A percentile compares a stretch with the other conserved stretches of the same genome.
These are phyloP conservation scores for Elgaria multicarinata DNA, from an alignment of 2,113 vertebrate genomes.

Conservation along the genomic window DNA sequence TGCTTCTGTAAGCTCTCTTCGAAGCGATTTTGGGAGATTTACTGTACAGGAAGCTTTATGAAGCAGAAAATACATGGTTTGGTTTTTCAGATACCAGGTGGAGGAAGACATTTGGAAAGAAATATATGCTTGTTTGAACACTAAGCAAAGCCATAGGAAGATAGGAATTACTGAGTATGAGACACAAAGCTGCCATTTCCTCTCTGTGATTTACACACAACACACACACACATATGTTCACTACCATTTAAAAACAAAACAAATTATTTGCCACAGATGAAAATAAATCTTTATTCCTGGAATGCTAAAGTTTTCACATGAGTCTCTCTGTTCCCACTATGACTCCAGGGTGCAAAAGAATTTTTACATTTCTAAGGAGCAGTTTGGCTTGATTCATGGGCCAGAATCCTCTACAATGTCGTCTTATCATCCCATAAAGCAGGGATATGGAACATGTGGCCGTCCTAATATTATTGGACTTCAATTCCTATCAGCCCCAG, in stretches of 20 bases:
- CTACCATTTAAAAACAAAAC: too few species aligned
- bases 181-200: neutral
- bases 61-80: slow-evolving; percentile 33
- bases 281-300: neutral
- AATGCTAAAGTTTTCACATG: neutral
- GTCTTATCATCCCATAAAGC: too few species aligned
- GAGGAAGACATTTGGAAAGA: slow-evolving; percentile 6
- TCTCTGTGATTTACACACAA: too few species aligned
- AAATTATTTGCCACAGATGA: neutral
- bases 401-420: too few species aligned
- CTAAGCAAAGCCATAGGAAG: neutral
- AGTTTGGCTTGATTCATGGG: too few species aligned
- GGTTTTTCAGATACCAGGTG: slow-evolving; percentile 18
- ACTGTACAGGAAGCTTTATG: neutral
- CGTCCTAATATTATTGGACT: too few species aligned
- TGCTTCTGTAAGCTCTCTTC: neutral
- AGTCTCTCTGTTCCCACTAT: neutral
- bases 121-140: neutral
- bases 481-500: too few species aligned
- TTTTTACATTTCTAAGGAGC: neutral
- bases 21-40: neutral
- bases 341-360: neutral
- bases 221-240: too few species aligned
- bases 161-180: neutral
- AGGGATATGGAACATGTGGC: too few species aligned